phyloP scores from a whole-genome alignment of 2,113 vertebrate species.

The Oryctolagus cuniculus region mOryCun1.1 NC_091453.1:73593501-73594000 shows the following conservation, averaged over 20 bases:
- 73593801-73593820: constrained; percentile 29
- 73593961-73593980: too few relatives aligned
- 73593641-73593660: constrained; percentile 7
- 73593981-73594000: too few relatives aligned
- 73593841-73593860: neutral
- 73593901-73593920: too few relatives aligned
- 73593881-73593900: too few relatives aligned
- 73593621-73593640: neutral
- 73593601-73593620: neutral
- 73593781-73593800: neutral
- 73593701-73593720: neutral
- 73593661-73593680: neutral
- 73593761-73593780: neutral
- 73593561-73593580: neutral
- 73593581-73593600: neutral
- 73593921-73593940: too few relatives aligned
- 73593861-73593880: constrained; percentile 35
- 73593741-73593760: neutral
- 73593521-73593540: neutral
- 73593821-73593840: neutral
- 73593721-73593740: neutral
- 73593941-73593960: too few relatives aligned
- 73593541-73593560: constrained; percentile 4
- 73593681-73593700: constrained; percentile 8
- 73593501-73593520: neutral